Evolutionary conservation across 1,140 invertebrate genomes (phyloP), one percentile per base, ranked within the genome.

Genomic region (Riptortus pedestris): DNA sequence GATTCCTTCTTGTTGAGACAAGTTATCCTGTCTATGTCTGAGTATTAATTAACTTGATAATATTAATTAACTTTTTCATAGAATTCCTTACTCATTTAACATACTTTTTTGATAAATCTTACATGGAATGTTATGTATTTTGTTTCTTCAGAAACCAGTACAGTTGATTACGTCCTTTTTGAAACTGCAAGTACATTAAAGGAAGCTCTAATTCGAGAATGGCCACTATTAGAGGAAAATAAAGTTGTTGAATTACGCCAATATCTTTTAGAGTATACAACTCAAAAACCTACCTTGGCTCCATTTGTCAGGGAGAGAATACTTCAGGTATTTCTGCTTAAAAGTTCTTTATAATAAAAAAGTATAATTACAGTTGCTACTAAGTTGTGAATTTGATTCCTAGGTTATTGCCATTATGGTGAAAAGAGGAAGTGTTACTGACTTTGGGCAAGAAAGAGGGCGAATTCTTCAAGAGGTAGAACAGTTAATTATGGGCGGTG

Each of bases 181-280:
- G 91, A 94, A 78, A 83, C 88, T 66, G 88, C 86, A 5, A 84
- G 85, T 62, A 80, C 92, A n/a, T 76, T 96, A 62, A 92, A 91
- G 75, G 81, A 85, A 68, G 86, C 87, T 27, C 73, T 94, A 7
- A 84, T 93, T 57, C 79, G 86, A 73, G 90, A 93, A 79, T 93
- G 91, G 91, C 75, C 77, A 18, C 74, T 83, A 66, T 69, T 93
- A 33, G 76, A 78, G 29, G 77, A 82, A 64, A 76, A 77, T 61
- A 85, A 90, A 74, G 83, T 88, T 52, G 76, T 80, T 51, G 83
- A 84, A 14, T 74, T 93, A n/a, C 76, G 85, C 66, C 81, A 87
- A 67, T 93, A 91, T 74, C 77, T 93, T 62, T 76, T 92, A 9
- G 82, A 85, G 63, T 92, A 89, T 74, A 80, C 91, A 38, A 79